Evolutionary conservation across 2,888 invertebrate genomes (phyloP).

Genomic region (Diabrotica balteata): DNA sequence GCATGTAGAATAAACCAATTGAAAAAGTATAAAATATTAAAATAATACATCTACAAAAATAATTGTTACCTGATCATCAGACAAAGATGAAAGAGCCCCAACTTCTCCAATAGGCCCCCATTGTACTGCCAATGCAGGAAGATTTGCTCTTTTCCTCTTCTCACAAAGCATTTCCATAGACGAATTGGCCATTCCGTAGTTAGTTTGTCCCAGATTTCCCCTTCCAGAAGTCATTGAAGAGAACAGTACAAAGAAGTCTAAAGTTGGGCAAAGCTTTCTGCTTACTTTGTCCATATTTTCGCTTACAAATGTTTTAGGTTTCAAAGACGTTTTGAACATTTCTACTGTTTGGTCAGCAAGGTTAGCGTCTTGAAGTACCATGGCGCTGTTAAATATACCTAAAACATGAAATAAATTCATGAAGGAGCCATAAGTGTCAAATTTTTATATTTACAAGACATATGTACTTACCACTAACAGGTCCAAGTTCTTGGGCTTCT

Average conservation of each 20-base stretch:
- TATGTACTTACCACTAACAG: slow-evolving; percentile 63
- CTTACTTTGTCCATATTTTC: slow-evolving; percentile 65
- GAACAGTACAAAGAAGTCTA: slow-evolving; percentile 47
- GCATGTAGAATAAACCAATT: too few relatives aligned
- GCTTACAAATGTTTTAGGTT: slow-evolving; percentile 67
- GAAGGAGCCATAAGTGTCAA: neutral
- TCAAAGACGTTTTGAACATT: slow-evolving; percentile 63
- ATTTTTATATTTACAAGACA: neutral
- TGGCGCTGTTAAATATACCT: slow-evolving; percentile 47
- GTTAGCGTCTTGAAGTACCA: slow-evolving; percentile 64
- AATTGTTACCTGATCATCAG: neutral
- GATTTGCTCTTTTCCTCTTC: slow-evolving; percentile 37
- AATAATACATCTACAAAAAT: neutral
- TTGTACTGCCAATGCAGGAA: slow-evolving; percentile 44
- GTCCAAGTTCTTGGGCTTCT: slow-evolving; percentile 59
- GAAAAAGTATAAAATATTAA: too few relatives aligned
- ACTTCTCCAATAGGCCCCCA: slow-evolving; percentile 46
- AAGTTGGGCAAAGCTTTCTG: slow-evolving; percentile 57
- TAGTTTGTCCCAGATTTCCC: slow-evolving; percentile 45
- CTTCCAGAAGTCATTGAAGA: slow-evolving; percentile 40
- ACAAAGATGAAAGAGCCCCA: slow-evolving; percentile 6
- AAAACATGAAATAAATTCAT: slow-evolving; percentile 2
- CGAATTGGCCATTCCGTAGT: slow-evolving; percentile 44
- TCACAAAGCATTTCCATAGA: slow-evolving; percentile 45
- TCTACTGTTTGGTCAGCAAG: slow-evolving; percentile 64